A percentile compares a stretch with the other conserved stretches of the same genome.
Evolutionary conservation across 1,140 invertebrate genomes (phyloP).

Genomic region (Elymnias hypermnestra): DNA sequence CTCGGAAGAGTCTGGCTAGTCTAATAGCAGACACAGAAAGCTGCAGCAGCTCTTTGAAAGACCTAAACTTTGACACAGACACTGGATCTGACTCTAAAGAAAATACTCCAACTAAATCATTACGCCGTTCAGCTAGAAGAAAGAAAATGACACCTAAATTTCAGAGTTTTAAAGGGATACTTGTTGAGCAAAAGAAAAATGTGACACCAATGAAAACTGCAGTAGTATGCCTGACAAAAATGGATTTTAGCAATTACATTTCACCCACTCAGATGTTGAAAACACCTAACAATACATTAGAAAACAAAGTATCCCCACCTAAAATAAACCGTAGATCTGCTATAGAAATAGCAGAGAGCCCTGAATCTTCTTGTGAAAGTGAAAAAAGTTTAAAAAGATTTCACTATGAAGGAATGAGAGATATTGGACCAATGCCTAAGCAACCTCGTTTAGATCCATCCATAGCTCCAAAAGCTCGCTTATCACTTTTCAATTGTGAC

Average conservation of each 20-base stretch:
- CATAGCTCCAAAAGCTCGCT: slow-evolving; percentile 55
- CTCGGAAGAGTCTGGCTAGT: slow-evolving; percentile 57
- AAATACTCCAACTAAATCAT: slow-evolving; percentile 56
- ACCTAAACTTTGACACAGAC: slow-evolving; percentile 68
- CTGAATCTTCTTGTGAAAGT: slow-evolving; percentile 46
- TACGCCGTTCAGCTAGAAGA: slow-evolving; percentile 35
- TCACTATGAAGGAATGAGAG: slow-evolving; percentile 47
- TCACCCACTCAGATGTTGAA: slow-evolving; percentile 72
- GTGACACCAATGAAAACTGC: slow-evolving; percentile 52
- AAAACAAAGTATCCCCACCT: slow-evolving; percentile 44
- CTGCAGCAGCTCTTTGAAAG: slow-evolving; percentile 71
- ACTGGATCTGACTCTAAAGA: slow-evolving; percentile 66
- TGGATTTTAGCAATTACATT: slow-evolving; percentile 48
- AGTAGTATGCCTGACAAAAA: slow-evolving; percentile 52
- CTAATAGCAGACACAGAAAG: slow-evolving; percentile 70
- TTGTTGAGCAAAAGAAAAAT: slow-evolving; percentile 59
- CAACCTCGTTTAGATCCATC: slow-evolving; percentile 47
- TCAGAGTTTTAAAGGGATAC: slow-evolving; percentile 56
- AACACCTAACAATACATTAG: slow-evolving; percentile 72
- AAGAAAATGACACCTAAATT: slow-evolving; percentile 53
- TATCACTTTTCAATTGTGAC: slow-evolving; percentile 64
- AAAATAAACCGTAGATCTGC: slow-evolving; percentile 54
- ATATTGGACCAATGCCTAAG: slow-evolving; percentile 46
- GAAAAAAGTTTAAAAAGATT: slow-evolving; percentile 59
- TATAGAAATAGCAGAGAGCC: slow-evolving; percentile 55